A percentile compares a stretch with the other conserved stretches of the same genome.
Evolutionary conservation across 1,140 invertebrate genomes (phyloP).

Genomic region (Calephelis nemesis): DNA sequence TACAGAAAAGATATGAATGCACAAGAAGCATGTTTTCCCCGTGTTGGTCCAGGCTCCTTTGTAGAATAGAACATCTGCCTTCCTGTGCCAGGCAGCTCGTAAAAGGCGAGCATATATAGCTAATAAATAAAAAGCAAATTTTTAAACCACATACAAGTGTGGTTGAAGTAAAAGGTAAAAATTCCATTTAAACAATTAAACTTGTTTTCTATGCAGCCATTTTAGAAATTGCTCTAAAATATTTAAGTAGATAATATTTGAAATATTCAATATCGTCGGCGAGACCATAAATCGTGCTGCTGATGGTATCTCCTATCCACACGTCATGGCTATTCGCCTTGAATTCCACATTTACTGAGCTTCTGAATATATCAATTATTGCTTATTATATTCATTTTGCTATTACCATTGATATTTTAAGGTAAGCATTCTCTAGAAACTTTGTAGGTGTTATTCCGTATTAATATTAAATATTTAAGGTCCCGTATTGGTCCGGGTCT

Average conservation of each 20-base stretch:
- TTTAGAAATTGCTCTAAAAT: conserved; percentile 11
- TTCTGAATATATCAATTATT: conserved; percentile 18
- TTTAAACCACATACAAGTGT: no score
- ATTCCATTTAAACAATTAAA: background rate
- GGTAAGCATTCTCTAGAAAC: background rate
- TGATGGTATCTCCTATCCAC: conserved; percentile 12
- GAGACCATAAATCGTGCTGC: conserved; percentile 10
- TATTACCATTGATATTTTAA: conserved; percentile 5
- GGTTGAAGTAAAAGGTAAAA: no score
- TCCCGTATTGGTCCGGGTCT: no score
- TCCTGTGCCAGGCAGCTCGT: no score
- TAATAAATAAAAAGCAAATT: no score
- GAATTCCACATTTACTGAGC: conserved; percentile 14
- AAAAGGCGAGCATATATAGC: no score
- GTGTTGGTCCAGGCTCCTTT: no score
- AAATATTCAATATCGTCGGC: conserved; percentile 19
- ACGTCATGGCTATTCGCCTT: conserved; percentile 17
- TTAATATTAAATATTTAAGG: no score
- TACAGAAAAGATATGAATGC: no score
- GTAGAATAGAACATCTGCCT: no score
- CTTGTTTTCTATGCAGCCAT: background rate
- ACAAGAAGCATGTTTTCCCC: no score
- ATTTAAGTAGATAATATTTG: conserved; percentile 16
- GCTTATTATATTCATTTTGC: conserved; percentile 16
- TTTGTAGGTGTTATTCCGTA: no score